Evolutionary conservation across 2,113 vertebrate genomes (phyloP).

Genomic region (Cololabis saira): DNA sequence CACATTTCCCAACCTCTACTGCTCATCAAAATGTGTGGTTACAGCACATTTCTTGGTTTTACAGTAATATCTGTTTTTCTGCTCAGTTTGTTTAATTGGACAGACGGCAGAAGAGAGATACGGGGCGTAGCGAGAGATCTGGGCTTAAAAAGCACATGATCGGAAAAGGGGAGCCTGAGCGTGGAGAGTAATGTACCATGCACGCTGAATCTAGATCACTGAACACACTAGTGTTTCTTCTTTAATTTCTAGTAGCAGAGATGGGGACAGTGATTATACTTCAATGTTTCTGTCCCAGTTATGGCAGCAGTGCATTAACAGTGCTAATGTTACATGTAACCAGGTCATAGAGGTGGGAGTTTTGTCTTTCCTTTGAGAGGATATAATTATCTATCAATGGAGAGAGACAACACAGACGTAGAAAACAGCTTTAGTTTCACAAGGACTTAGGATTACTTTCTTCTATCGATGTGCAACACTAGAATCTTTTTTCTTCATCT

Average conservation of each 20-base stretch:
- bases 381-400: too few species aligned
- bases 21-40: too few species aligned
- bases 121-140: slow-evolving; percentile 17
- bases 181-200: slow-evolving; percentile 69
- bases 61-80: background rate
- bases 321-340: slow-evolving; percentile 14
- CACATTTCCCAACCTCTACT: too few species aligned
- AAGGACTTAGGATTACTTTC: too few species aligned
- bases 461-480: too few species aligned
- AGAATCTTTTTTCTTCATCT: too few species aligned
- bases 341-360: slow-evolving; percentile 4
- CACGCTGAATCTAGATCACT: slow-evolving; percentile 74
- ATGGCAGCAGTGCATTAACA: slow-evolving; percentile 13
- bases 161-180: slow-evolving; percentile 37
- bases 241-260: slow-evolving; percentile 49
- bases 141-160: slow-evolving; percentile 41
- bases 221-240: slow-evolving; percentile 70
- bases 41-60: too few species aligned
- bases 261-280: slow-evolving; percentile 43
- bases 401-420: too few species aligned
- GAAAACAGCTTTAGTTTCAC: too few species aligned
- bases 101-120: slow-evolving; percentile 24
- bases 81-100: slow-evolving; percentile 32
- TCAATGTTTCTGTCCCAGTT: slow-evolving; percentile 45
- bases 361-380: background rate